Evolutionary conservation across 2,113 vertebrate genomes (phyloP).

Genomic region (Anguilla rostrata): DNA sequence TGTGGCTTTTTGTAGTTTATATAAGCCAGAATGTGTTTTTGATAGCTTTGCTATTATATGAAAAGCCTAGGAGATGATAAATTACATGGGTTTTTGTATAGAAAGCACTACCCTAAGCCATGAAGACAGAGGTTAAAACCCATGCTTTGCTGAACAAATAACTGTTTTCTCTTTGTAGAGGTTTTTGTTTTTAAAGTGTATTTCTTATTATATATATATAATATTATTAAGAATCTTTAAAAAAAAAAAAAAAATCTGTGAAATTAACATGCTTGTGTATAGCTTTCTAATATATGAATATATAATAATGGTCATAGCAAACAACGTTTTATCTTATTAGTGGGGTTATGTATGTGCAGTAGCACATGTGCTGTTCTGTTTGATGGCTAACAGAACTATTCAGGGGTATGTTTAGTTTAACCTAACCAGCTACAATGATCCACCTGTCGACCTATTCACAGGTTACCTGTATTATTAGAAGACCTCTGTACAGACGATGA

Average conservation of each 20-base stretch:
- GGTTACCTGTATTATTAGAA: conserved; percentile 42
- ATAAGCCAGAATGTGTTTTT: conserved; percentile 80
- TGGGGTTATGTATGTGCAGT: conserved; percentile 78
- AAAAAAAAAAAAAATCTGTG: conserved; percentile 82
- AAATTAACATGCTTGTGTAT: conserved; percentile 93
- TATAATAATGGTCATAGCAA: conserved; percentile 83
- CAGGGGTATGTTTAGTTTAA: conserved; percentile 32
- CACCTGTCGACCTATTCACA: background rate
- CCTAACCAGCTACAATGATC: conserved; percentile 16
- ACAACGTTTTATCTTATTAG: conserved; percentile 91
- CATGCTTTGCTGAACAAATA: conserved; percentile 80
- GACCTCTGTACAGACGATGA: conserved; percentile 57
- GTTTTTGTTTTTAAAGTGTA: conserved; percentile 82
- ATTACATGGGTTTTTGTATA: conserved; percentile 75
- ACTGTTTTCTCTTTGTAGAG: conserved; percentile 86
- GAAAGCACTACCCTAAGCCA: conserved; percentile 75
- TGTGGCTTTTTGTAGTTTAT: conserved; percentile 84
- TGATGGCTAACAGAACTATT: conserved; percentile 53
- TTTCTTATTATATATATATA: conserved; percentile 90
- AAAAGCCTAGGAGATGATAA: conserved; percentile 73
- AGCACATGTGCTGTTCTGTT: conserved; percentile 56
- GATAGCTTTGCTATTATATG: conserved; percentile 84
- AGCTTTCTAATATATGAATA: conserved; percentile 80
- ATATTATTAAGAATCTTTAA: conserved; percentile 86
- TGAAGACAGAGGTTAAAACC: conserved; percentile 63